Percentiles rank a stretch among this genome's conserved stretches.
These are phyloP conservation scores for Calameuta filiformis DNA, from an alignment of 2,888 invertebrate genomes.

Conservation along the genomic window DNA sequence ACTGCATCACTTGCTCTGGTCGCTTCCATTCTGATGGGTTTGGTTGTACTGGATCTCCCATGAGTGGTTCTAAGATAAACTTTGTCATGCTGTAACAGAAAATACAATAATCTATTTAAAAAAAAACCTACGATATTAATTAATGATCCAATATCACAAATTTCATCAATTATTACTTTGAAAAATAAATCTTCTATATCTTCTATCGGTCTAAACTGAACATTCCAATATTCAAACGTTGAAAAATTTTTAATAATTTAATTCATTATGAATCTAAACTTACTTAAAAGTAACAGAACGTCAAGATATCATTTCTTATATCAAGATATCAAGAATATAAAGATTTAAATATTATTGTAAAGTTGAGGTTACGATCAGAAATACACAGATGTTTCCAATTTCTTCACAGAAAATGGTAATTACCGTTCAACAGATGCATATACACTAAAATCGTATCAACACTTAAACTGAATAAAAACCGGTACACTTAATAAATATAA, in stretches of 20 bases:
- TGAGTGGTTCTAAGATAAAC: slow-evolving; percentile 9
- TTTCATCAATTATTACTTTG: not conserved
- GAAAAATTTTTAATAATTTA: not conserved
- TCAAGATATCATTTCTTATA: not conserved
- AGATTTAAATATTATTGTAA: not conserved
- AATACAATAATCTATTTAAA: not conserved
- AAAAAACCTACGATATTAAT: not conserved
- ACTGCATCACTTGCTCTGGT: slow-evolving; percentile 75
- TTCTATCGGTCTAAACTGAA: too few species aligned
- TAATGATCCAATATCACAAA: not conserved
- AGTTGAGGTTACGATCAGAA: not conserved
- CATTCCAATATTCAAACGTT: not conserved
- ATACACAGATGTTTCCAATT: not conserved
- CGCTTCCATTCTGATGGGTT: slow-evolving; percentile 66
- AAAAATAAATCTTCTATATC: not conserved
- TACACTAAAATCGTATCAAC: not conserved
- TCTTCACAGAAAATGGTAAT: not conserved
- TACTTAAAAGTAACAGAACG: not conserved
- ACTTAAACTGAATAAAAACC: not conserved
- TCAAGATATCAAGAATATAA: too few species aligned
- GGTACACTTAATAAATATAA: not conserved
- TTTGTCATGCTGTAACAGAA: not conserved
- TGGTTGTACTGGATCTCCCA: slow-evolving; percentile 27
- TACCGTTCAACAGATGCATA: not conserved
- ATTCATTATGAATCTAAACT: not conserved